Evolutionary conservation across 2,797 vertebrate genomes (phyloP).

Genomic region (Periophthalmus magnuspinnatus): DNA sequence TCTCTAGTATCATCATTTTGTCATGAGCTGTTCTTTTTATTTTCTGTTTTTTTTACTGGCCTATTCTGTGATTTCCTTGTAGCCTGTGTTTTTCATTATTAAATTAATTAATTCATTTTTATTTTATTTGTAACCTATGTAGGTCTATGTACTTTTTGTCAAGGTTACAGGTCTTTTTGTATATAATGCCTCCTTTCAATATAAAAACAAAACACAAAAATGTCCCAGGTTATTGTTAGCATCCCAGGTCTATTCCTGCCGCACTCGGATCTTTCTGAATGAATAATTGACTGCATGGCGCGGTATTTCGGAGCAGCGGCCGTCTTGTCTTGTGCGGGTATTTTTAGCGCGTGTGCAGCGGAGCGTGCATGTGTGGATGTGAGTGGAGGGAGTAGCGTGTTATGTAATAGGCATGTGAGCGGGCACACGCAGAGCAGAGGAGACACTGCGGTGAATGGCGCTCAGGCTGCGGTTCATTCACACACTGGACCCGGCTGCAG

Average conservation of each 20-base stretch:
- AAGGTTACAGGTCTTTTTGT: too few species aligned
- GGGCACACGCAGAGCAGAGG: slow-evolving; percentile 53
- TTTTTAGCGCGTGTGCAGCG: slow-evolving; percentile 75
- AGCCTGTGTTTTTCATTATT: too few species aligned
- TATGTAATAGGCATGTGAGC: slow-evolving; percentile 78
- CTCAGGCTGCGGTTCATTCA: slow-evolving; percentile 64
- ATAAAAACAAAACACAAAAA: neutral
- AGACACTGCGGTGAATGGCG: slow-evolving; percentile 68
- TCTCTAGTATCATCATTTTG: too few species aligned
- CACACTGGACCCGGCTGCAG: slow-evolving; percentile 34
- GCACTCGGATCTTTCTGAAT: slow-evolving; percentile 69
- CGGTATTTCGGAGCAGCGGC: slow-evolving; percentile 62
- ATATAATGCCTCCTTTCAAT: too few species aligned
- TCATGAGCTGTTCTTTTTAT: too few species aligned
- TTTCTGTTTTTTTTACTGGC: too few species aligned
- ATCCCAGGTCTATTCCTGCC: slow-evolving; percentile 52
- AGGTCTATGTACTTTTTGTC: too few species aligned
- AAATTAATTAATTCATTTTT: too few species aligned
- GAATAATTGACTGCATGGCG: slow-evolving; percentile 71
- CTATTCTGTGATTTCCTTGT: too few species aligned
- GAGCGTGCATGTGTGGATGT: slow-evolving; percentile 68
- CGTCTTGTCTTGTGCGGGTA: slow-evolving; percentile 70
- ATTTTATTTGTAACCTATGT: too few species aligned
- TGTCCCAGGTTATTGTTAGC: slow-evolving; percentile 51
- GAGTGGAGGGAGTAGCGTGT: slow-evolving; percentile 60